phyloP scores from a whole-genome alignment of 92 coral and sea anemone genomes.

The Ricordea florida region DNA sequence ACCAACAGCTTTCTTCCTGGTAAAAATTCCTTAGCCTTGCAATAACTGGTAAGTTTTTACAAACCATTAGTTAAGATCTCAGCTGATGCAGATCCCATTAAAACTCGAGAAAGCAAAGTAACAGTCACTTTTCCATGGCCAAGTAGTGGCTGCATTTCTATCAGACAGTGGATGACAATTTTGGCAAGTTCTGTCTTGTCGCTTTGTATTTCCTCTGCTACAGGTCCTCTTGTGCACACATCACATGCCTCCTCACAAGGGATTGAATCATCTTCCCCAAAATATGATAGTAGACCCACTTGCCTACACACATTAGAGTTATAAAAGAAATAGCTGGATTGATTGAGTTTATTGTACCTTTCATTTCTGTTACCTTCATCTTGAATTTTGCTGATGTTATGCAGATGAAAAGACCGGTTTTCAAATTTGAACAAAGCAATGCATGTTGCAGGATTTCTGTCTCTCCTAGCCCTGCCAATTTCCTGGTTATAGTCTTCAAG shows the following conservation, averaged over 20 bases:
- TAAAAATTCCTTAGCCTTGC: slow-evolving; percentile 19
- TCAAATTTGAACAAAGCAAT: slow-evolving; percentile 39
- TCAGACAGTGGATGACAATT: slow-evolving; percentile 7
- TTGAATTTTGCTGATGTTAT: slow-evolving; percentile 40
- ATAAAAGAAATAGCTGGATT: slow-evolving; percentile 3
- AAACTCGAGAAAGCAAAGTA: slow-evolving; percentile 29
- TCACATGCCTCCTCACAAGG: slow-evolving; percentile 39
- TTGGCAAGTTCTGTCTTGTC: slow-evolving; percentile 37
- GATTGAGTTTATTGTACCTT: slow-evolving; percentile 9
- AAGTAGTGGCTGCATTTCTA: slow-evolving; percentile 20
- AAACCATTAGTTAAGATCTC: slow-evolving; percentile 30
- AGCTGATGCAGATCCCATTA: slow-evolving; percentile 45
- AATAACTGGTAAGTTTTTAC: slow-evolving; percentile 22
- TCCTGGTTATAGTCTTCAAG: slow-evolving; percentile 40
- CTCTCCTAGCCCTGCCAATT: slow-evolving; percentile 59
- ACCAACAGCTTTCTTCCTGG: slow-evolving; percentile 25
- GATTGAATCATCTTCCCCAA: slow-evolving; percentile 18
- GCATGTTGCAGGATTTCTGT: slow-evolving; percentile 40
- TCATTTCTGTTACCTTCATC: slow-evolving; percentile 25
- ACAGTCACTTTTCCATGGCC: slow-evolving; percentile 36
- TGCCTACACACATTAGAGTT: slow-evolving; percentile 3
- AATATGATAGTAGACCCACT: slow-evolving; percentile 11
- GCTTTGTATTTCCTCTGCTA: neutral
- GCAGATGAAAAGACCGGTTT: slow-evolving; percentile 46
- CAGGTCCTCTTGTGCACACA: slow-evolving; percentile 22